phyloP scores from a whole-genome alignment of 2,888 invertebrate genomes.

The Ochropacha duplaris region DNA sequence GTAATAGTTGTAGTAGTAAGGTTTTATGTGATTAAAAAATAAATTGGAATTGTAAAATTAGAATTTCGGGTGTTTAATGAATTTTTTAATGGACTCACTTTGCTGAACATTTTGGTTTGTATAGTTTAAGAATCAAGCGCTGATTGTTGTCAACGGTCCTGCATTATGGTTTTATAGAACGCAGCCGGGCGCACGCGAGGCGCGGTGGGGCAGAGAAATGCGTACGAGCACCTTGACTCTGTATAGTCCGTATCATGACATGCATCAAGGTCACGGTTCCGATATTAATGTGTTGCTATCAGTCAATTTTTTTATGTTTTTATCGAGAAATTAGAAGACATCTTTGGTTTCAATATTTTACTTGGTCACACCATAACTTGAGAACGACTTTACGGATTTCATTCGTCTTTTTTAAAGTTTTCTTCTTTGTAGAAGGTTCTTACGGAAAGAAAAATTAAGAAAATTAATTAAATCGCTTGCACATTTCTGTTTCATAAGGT shows the following conservation, averaged over 20 bases:
- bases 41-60: no score
- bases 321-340: neutral
- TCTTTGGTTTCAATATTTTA: neutral
- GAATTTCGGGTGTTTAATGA: no score
- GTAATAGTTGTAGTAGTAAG: no score
- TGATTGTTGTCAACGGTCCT: slow-evolving; percentile 52
- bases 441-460: no score
- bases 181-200: slow-evolving; percentile 27
- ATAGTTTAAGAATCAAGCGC: slow-evolving; percentile 42
- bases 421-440: no score
- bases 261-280: slow-evolving; percentile 42
- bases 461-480: no score
- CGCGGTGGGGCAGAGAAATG: slow-evolving; percentile 65
- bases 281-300: slow-evolving; percentile 20
- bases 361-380: no score
- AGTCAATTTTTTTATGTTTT: slow-evolving; percentile 34
- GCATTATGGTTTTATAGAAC: slow-evolving; percentile 59
- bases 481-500: no score
- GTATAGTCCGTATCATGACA: slow-evolving; percentile 48
- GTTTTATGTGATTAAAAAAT: no score
- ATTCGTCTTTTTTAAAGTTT: no score
- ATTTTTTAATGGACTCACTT: slow-evolving; percentile 41
- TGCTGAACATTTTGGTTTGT: slow-evolving; percentile 56
- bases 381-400: no score
- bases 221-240: slow-evolving; percentile 49